Conservation (phyloP, 2,888 invertebrate species). For the Patella pellucida region DNA sequence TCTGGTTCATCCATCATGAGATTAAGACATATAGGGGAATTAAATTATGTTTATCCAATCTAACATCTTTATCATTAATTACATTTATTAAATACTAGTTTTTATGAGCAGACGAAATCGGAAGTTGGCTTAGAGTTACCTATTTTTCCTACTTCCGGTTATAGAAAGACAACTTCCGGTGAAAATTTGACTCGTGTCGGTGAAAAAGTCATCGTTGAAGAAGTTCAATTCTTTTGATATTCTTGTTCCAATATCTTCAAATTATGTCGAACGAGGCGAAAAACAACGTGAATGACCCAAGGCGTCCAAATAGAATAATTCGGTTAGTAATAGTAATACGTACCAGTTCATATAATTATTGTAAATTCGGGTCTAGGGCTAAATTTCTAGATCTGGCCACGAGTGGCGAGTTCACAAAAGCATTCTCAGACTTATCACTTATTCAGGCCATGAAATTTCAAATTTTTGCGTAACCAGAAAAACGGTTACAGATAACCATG, state of each 20-base stretch:
- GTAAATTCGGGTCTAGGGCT: too few species aligned
- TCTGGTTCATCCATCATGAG: not conserved
- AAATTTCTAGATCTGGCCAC: too few species aligned
- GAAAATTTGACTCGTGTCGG: not conserved
- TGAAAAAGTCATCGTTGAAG: not conserved
- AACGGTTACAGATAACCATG: too few species aligned
- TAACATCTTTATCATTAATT: not conserved
- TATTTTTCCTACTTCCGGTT: too few species aligned
- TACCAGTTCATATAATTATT: too few species aligned
- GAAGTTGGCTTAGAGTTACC: not conserved
- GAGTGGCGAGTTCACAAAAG: too few species aligned
- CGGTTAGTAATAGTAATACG: conserved; percentile 33
- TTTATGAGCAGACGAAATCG: conserved; percentile 1
- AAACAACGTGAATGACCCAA: conserved; percentile 45
- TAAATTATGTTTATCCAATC: not conserved
- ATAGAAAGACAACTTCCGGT: conserved; percentile 9
- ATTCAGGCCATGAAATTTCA: too few species aligned
- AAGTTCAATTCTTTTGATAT: not conserved
- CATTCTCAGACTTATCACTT: too few species aligned
- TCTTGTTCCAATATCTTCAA: not conserved
- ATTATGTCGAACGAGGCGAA: conserved; percentile 14
- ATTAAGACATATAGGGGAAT: not conserved
- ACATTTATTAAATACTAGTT: too few species aligned
- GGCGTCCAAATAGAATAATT: conserved; percentile 45
- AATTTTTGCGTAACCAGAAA: too few species aligned